A percentile compares a stretch with the other conserved stretches of the same genome.
Evolutionary conservation across 2,888 invertebrate species (phyloP).

Genomic region (Tridacna gigas): DNA sequence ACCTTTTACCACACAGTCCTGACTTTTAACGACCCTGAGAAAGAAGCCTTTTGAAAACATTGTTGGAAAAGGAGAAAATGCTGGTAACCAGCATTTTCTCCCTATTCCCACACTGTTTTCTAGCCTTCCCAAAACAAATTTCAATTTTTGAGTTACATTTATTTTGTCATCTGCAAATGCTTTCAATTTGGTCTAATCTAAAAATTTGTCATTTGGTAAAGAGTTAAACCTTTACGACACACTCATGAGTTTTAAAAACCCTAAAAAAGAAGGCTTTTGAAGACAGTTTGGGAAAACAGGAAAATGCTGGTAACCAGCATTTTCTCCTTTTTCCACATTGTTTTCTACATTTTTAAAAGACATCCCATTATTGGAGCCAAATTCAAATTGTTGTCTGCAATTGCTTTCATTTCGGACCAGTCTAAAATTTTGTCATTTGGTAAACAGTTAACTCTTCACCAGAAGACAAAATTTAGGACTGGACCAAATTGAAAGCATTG

Average conservation of each 20-base stretch:
- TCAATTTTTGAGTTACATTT: no score
- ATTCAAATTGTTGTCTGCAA: background rate
- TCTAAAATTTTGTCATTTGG: conserved; percentile 5
- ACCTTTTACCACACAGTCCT: no score
- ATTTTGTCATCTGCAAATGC: no score
- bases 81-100: background rate
- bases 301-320: background rate
- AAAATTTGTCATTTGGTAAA: background rate
- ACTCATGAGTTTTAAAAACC: no score
- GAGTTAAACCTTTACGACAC: background rate
- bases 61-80: background rate
- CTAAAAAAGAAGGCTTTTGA: background rate
- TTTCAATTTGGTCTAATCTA: no score
- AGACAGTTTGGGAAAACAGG: background rate
- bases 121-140: no score
- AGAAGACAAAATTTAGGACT: background rate
- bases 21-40: no score
- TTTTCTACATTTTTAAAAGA: background rate
- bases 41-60: no score
- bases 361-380: background rate
- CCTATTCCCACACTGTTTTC: background rate
- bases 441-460: background rate
- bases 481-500: background rate
- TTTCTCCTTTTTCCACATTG: background rate
- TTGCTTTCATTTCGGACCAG: background rate